A percentile compares a stretch with the other conserved stretches of the same genome.
phyloP scores from a whole-genome alignment of 1,140 invertebrate genomes.

The Tetramorium simillimum region DNA sequence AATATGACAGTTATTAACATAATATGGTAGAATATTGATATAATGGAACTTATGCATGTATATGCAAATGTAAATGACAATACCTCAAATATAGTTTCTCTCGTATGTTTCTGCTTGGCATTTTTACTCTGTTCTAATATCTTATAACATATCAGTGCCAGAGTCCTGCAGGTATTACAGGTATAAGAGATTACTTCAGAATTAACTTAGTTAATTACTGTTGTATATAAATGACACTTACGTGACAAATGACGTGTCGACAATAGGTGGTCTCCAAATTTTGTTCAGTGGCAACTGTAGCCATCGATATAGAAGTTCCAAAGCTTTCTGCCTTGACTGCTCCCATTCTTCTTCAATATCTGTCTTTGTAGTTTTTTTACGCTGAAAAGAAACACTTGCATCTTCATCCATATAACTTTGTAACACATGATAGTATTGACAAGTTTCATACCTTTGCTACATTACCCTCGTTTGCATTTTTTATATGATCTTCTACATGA shows the following conservation, averaged over 20 bases:
- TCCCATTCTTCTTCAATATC: constrained; percentile 87
- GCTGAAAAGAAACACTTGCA: constrained; percentile 66
- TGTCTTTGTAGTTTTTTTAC: constrained; percentile 78
- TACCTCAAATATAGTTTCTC: constrained; percentile 88
- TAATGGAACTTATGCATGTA: constrained; percentile 28
- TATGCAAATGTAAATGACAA: constrained; percentile 33
- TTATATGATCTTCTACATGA: constrained; percentile 75
- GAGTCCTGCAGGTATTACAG: constrained; percentile 85
- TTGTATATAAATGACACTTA: constrained; percentile 81
- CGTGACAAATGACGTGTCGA: constrained; percentile 94
- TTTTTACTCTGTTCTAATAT: constrained; percentile 89
- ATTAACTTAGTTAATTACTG: constrained; percentile 5
- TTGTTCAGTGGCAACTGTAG: constrained; percentile 90
- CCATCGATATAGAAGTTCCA: constrained; percentile 88
- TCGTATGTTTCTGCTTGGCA: constrained; percentile 88
- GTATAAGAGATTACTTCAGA: constrained; percentile 20
- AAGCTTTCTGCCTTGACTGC: constrained; percentile 85
- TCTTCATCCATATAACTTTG: constrained; percentile 30
- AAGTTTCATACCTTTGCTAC: constrained; percentile 77
- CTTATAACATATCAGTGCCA: constrained; percentile 91
- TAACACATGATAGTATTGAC: constrained; percentile 14
- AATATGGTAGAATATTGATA: neutral
- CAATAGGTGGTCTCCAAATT: constrained; percentile 93
- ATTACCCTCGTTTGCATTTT: constrained; percentile 72
- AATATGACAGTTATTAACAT: constrained; percentile 4